Evolutionary conservation across 2,888 invertebrate species (phyloP).

Genomic region (Xylophagus ater): DNA sequence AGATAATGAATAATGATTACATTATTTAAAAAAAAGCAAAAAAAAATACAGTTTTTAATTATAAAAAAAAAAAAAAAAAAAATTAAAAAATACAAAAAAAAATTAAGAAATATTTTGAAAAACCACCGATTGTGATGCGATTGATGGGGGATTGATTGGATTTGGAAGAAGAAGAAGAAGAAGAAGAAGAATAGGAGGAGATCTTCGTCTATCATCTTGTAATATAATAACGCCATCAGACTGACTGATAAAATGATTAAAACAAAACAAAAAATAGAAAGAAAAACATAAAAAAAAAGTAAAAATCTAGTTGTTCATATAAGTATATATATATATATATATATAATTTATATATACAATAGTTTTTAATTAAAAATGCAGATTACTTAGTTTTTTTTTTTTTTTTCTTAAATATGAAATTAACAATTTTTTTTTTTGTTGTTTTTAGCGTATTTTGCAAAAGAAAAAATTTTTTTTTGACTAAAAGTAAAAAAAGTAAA

Average conservation of each 20-base stretch:
- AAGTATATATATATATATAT: slow-evolving; percentile 5
- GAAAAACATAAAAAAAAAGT: slow-evolving; percentile 8
- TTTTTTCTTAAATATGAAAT: no score
- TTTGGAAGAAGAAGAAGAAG: slow-evolving; percentile 6
- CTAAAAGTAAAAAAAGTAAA: no score
- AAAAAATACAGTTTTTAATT: no score
- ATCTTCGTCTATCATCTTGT: not conserved
- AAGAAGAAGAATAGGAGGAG: not conserved
- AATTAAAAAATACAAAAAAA: not conserved
- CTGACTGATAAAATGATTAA: slow-evolving; percentile 13
- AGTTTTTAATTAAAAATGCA: not conserved
- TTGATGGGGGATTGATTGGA: slow-evolving; percentile 9
- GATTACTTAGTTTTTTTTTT: not conserved
- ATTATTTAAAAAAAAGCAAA: no score
- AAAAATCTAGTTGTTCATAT: slow-evolving; percentile 11
- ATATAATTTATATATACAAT: slow-evolving; percentile 3
- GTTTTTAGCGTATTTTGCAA: no score
- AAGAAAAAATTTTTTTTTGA: no score
- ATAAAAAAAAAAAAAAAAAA: not conserved
- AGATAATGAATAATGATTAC: no score
- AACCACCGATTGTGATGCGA: slow-evolving; percentile 39
- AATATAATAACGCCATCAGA: slow-evolving; percentile 13
- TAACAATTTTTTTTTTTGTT: no score
- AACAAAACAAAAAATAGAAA: slow-evolving; percentile 8
- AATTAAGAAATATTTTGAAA: slow-evolving; percentile 15